Evolutionary conservation across 1,140 invertebrate species (phyloP), one percentile per base, ranked within the genome.

Genomic region (Muscidifurax raptorellus): DNA sequence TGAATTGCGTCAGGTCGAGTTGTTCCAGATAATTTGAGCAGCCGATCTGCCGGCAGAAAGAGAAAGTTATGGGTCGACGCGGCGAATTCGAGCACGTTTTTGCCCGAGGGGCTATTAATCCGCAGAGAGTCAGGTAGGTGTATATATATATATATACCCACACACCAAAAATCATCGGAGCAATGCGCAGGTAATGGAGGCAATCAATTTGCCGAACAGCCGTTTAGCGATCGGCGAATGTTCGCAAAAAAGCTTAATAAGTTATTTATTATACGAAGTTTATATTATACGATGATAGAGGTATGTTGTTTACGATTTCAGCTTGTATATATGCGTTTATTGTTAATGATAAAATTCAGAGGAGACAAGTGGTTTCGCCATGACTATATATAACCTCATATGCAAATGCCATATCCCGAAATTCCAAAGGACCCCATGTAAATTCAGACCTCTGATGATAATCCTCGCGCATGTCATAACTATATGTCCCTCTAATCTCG

Each of bases 11-110:
- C 25, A 30, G 2, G 66, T 47, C 15, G 44, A 15, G 0, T 12
- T 69, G 67, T 69, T 69, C 67, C 67, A 69, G 25, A 69, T 28
- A 28, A 28, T 69, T 28, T 9, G 67, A 13, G 13, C 10, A 13
- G 13, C 10, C 25, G 52, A 52, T 52, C 66, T 28, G 66, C 66
- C 18, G 52, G 6, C 6, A 59, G 52, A 25, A 15, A 77, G 47
- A 77, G 75, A 77, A 77, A 77, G 75, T 64, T 59, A 76, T 27
- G 74, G 18, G 10, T 52, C 6, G n/a, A n/a, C n/a, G n/a, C n/a
- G n/a, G 32, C 36, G 44, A 52, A 76, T 76, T 52, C 74, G 25
- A 25, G 27, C 40, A 52, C 27, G 74, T 18, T 76, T 47, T 18
- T 76, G 32, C 30, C 30, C 22, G 13, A 12, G 9, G 44, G 74